phyloP scores from a whole-genome alignment of 2,888 invertebrate species.

The Drosophila kanekoi region DNA sequence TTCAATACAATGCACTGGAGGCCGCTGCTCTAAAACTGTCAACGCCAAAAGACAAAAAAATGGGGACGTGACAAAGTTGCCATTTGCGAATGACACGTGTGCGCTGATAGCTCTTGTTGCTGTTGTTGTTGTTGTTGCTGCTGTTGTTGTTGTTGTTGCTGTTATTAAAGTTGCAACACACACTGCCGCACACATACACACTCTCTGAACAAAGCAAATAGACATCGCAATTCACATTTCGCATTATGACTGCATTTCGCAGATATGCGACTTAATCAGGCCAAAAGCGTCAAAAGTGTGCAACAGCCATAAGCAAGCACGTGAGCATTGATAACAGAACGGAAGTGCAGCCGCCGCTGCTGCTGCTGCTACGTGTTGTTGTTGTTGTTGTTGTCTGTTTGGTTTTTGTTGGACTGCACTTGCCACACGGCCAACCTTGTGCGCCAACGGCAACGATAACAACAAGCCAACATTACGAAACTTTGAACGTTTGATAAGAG shows the following conservation, averaged over 20 bases:
- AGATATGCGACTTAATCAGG: conserved; percentile 53
- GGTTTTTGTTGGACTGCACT: conserved; percentile 53
- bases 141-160: not conserved
- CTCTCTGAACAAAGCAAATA: conserved; percentile 45
- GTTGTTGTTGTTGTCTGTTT: conserved; percentile 18
- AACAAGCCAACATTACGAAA: conserved; percentile 62
- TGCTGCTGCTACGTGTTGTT: conserved; percentile 5
- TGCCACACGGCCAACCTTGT: conserved; percentile 29
- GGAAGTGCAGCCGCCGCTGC: conserved; percentile 49
- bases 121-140: conserved; percentile 3
- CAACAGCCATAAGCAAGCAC: conserved; percentile 43
- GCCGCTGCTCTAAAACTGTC: conserved; percentile 66
- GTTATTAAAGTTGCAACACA: conserved; percentile 23
- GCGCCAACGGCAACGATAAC: conserved; percentile 40
- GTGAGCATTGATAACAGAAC: conserved; percentile 63
- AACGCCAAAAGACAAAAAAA: conserved; percentile 35
- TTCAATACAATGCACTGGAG: conserved; percentile 36
- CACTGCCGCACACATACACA: conserved; percentile 14
- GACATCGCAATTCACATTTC: conserved; percentile 23
- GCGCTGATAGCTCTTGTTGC: conserved; percentile 37
- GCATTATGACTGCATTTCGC: conserved; percentile 33
- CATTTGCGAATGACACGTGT: conserved; percentile 75
- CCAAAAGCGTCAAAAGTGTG: conserved; percentile 38
- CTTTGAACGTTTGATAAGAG: conserved; percentile 48
- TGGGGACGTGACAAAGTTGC: conserved; percentile 75